Conservation (phyloP, 2,113 vertebrate genomes). For the Sialia sialis region DNA sequence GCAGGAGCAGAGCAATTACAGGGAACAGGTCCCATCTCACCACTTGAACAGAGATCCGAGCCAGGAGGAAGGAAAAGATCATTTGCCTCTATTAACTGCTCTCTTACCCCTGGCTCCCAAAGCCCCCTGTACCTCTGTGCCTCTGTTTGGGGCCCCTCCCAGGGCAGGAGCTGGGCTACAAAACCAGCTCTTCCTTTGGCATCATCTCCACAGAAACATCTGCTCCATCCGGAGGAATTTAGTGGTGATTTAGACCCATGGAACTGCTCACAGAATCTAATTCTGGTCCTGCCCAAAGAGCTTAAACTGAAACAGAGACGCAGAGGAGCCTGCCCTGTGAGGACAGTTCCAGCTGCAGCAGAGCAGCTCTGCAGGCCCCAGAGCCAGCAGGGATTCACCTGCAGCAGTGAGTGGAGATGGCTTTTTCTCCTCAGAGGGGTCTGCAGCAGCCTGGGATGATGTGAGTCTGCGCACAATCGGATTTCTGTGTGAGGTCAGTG, state of each 20-base stretch:
- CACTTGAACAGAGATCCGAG: slow-evolving; percentile 21
- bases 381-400: neutral
- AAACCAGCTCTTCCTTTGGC: neutral
- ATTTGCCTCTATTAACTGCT: slow-evolving; percentile 4
- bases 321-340: neutral
- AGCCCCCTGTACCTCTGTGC: neutral
- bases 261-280: neutral
- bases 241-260: neutral
- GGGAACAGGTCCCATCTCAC: slow-evolving; percentile 32
- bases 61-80: neutral
- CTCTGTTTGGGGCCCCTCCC: neutral
- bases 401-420: neutral
- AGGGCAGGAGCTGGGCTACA: neutral
- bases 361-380: neutral
- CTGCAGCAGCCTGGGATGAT: neutral
- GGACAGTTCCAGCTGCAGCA: neutral
- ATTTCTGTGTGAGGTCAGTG: accelerated
- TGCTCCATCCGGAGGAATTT: neutral
- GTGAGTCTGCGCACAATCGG: neutral
- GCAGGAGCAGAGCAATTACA: slow-evolving; percentile 58
- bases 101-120: neutral
- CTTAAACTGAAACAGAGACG: neutral
- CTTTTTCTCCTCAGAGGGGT: neutral
- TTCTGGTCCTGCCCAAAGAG: neutral
- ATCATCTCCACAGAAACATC: neutral